Percentiles rank a stretch among this genome's conserved stretches.
Conservation (phyloP, 2,113 vertebrate genomes). For the Tenebrosternarchus preto region DNA sequence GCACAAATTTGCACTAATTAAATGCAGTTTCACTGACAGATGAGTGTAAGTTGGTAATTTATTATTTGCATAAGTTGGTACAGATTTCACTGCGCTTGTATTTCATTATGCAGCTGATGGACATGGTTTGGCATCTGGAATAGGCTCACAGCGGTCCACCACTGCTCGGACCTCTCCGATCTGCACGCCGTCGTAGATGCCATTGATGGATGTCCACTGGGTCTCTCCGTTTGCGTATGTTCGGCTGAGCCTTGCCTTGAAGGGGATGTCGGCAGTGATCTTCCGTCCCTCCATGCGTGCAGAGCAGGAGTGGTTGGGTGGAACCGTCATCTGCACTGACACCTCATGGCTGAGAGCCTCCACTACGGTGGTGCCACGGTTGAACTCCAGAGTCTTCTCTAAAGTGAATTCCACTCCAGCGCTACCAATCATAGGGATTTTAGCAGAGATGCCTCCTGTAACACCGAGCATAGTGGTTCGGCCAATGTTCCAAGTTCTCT, state of each 20-base stretch:
- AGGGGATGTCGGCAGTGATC: conserved; percentile 72
- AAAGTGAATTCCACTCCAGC: conserved; percentile 65
- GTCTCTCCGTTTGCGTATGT: conserved; percentile 71
- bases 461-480: conserved; percentile 69
- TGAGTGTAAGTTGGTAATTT: neutral
- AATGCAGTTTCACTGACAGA: neutral
- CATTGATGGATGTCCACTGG: conserved; percentile 69
- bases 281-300: conserved; percentile 74
- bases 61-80: neutral
- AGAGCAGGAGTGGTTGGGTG: conserved; percentile 69
- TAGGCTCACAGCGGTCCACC: conserved; percentile 71
- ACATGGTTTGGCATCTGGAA: conserved; percentile 68
- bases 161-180: conserved; percentile 72
- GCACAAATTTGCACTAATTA: neutral
- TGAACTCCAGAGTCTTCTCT: conserved; percentile 71
- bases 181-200: conserved; percentile 69
- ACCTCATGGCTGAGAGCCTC: conserved; percentile 69
- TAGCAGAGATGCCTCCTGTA: conserved; percentile 66
- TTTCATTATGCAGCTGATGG: conserved; percentile 47
- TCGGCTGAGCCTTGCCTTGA: conserved; percentile 69
- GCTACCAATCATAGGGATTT: conserved; percentile 70
- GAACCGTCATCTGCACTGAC: conserved; percentile 67
- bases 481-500: conserved; percentile 75
- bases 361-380: conserved; percentile 65
- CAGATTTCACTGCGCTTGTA: neutral